Evolutionary conservation across 2,113 vertebrate genomes (phyloP).

Genomic region (Atractosteus spatula): DNA sequence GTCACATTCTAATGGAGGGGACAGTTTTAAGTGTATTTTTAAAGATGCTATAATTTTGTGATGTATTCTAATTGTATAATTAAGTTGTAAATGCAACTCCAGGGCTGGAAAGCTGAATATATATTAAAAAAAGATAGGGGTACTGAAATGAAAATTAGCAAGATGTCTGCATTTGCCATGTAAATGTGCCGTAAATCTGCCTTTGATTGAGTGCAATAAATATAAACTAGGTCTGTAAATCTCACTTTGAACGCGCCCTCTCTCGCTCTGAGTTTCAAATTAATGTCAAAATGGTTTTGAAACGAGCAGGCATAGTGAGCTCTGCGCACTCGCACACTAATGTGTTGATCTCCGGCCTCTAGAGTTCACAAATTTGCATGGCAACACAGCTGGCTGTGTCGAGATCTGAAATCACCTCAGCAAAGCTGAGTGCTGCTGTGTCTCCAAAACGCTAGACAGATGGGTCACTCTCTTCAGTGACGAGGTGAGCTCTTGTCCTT

Average conservation of each 20-base stretch:
- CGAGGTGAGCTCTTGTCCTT: not conserved
- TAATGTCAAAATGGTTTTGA: constrained; percentile 9
- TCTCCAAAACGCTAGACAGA: constrained; percentile 6
- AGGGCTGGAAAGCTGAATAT: constrained; percentile 27
- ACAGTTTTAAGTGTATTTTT: constrained; percentile 66
- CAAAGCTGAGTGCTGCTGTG: not conserved
- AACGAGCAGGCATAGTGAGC: not conserved
- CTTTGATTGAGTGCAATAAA: constrained; percentile 81
- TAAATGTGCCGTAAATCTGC: constrained; percentile 77
- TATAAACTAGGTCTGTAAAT: constrained; percentile 57
- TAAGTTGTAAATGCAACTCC: constrained; percentile 65
- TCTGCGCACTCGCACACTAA: constrained; percentile 57
- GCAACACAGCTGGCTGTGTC: constrained; percentile 59
- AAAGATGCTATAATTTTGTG: constrained; percentile 63
- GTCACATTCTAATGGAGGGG: constrained; percentile 69
- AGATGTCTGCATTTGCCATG: constrained; percentile 72
- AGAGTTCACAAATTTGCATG: constrained; percentile 35
- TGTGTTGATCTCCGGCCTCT: constrained; percentile 63
- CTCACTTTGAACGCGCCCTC: constrained; percentile 37
- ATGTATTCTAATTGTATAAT: constrained; percentile 71
- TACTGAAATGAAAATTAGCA: constrained; percentile 49
- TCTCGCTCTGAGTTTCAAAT: constrained; percentile 43
- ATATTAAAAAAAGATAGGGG: constrained; percentile 38
- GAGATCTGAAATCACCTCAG: constrained; percentile 11
- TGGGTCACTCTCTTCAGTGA: constrained; percentile 6